These are phyloP conservation scores for Knipowitschia caucasica DNA, from an alignment of 2,797 vertebrate genomes.

Conservation along the genomic window DNA sequence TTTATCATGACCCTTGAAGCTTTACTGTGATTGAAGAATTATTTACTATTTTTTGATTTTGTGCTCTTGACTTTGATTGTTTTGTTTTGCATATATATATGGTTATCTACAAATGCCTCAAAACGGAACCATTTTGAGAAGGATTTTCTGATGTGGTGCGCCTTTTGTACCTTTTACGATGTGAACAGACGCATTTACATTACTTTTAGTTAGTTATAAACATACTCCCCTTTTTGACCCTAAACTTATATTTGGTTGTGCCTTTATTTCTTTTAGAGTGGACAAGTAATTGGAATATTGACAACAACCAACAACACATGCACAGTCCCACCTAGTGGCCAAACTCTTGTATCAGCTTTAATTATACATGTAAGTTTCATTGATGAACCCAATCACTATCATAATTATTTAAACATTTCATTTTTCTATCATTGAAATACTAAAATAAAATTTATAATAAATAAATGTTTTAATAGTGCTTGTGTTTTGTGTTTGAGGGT, in stretches of 20 bases:
- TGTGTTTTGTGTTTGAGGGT: background rate
- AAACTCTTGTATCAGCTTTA: slow-evolving; percentile 6
- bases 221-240: background rate
- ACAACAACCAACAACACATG: background rate
- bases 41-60: background rate
- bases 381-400: background rate
- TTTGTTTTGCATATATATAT: background rate
- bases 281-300: background rate
- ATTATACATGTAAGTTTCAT: background rate
- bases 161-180: background rate
- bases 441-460: slow-evolving; percentile 3
- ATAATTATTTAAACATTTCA: background rate
- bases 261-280: slow-evolving; percentile 25
- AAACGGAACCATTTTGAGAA: background rate
- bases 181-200: background rate
- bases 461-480: background rate
- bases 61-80: background rate
- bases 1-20: slow-evolving; percentile 23
- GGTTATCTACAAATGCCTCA: background rate
- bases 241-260: slow-evolving; percentile 45
- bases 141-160: background rate
- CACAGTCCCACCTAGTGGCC: slow-evolving; percentile 57
- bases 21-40: slow-evolving; percentile 19
- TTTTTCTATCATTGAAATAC: background rate
- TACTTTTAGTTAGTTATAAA: background rate